Percentiles rank a stretch among this genome's conserved stretches.
phyloP scores from a whole-genome alignment of 2,888 invertebrate species.

The Parapristionchus giblindavisi region DNA sequence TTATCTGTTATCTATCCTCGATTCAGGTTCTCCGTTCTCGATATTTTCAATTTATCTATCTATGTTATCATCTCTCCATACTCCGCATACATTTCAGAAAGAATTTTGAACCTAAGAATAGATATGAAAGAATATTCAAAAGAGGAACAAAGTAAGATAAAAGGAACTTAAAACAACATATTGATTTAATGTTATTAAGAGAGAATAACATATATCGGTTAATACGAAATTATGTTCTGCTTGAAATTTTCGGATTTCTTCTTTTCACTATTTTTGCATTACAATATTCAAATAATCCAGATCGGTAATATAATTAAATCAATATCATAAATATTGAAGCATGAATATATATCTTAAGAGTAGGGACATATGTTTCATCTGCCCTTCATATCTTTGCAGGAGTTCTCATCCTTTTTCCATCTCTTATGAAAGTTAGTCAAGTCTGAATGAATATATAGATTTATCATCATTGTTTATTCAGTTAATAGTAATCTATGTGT shows the following conservation, averaged over 20 bases:
- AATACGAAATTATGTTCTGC: slow-evolving; percentile 25
- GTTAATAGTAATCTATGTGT: slow-evolving; percentile 33
- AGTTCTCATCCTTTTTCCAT: slow-evolving; percentile 9
- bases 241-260: slow-evolving; percentile 32
- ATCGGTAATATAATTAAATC: neutral
- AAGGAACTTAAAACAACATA: neutral
- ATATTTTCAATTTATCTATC: neutral
- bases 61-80: neutral
- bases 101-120: slow-evolving; percentile 13
- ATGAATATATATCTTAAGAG: neutral
- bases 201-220: slow-evolving; percentile 32
- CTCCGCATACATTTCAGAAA: too few relatives aligned
- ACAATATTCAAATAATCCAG: slow-evolving; percentile 26
- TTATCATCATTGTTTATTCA: neutral
- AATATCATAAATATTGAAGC: neutral
- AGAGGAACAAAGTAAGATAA: slow-evolving; percentile 25
- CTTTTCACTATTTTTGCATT: slow-evolving; percentile 19
- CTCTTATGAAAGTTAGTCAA: neutral
- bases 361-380: slow-evolving; percentile 5
- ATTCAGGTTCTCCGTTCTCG: slow-evolving; percentile 1
- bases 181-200: neutral
- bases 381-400: slow-evolving; percentile 7
- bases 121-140: slow-evolving; percentile 25
- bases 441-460: neutral
- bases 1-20: slow-evolving; percentile 7